These are phyloP conservation scores for Drosophila grimshawi DNA, from an alignment of 1,140 invertebrate genomes.

Conservation along the genomic window DNA sequence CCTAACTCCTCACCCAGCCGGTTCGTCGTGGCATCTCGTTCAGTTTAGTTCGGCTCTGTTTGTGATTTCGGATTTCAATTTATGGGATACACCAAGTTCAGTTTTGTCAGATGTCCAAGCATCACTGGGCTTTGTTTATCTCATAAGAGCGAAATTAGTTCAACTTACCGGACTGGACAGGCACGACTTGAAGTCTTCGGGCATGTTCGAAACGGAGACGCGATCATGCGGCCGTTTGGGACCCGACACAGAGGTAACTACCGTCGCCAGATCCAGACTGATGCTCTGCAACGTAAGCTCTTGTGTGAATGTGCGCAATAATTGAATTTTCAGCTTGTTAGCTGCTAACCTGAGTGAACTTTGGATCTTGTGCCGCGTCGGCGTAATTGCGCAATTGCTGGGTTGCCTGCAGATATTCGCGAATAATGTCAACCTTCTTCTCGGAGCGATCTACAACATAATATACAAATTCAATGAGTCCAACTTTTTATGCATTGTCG, in stretches of 20 bases:
- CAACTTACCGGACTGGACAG: conserved; percentile 93
- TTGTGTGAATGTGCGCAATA: not conserved
- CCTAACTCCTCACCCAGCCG: conserved; percentile 27
- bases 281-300: conserved; percentile 87
- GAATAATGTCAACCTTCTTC: conserved; percentile 93
- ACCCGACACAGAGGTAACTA: conserved; percentile 97
- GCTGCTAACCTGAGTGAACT: conserved; percentile 90
- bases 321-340: conserved; percentile 1
- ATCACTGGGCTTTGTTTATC: conserved; percentile 88
- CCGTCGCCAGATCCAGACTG: conserved; percentile 94
- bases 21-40: not conserved
- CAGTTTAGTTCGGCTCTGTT: too few species aligned
- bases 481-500: not conserved
- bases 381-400: conserved; percentile 94
- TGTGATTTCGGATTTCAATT: conserved; percentile 63
- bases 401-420: conserved; percentile 92
- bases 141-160: conserved; percentile 82
- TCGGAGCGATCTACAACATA: conserved; percentile 90
- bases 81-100: conserved; percentile 86
- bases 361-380: conserved; percentile 91
- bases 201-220: conserved; percentile 95
- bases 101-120: conserved; percentile 84
- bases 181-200: conserved; percentile 94
- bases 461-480: not conserved
- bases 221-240: conserved; percentile 98